Base-by-base conservation (phyloP, 2,888 invertebrate species). In the Drosophila aldrichi region DNA sequence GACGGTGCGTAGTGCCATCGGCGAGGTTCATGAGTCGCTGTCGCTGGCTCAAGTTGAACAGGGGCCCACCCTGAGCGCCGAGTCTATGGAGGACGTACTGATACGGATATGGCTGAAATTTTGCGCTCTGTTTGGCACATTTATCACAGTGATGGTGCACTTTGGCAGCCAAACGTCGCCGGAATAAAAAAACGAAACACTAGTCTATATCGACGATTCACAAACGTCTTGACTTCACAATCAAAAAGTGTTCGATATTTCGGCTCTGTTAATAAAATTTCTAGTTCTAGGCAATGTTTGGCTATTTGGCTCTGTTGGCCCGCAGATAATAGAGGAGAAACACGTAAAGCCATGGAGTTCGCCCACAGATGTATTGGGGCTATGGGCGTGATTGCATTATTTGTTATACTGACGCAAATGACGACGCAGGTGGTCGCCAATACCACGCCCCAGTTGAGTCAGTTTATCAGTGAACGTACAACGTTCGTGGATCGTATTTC, bases 391-490 rank as follows among this genome's bases (percentile, higher is more conserved):
- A 6, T 64, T 10, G 41, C 64, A 12, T 38, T 67, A 14, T 12
- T 32, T 4, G 18, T 64, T 9, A 0, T 3, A 2, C 10, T 67
- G 1, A 22, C 25, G 14, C 64, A 67, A 20, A 12, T 12, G 10
- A 18, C 56, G 22, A 12, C 64, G 2, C 64, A 51, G 34, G 43
- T 67, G 41, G 22, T 67, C 10, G 51, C 44, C 3, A 56, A 32
- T 18, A 12, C 34, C 10, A 14, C 56, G 32, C 2, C 12, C 16
- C 18, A 18, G 6, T 1, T 63, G 8, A 22, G 49, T 8, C 8
- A 43, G 1, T 4, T 43, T 7, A 16, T 66, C n/a, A 18, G n/a
- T 1, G 3, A 29, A 0, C 41, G 63, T 18, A n/a, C 40, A 2
- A n/a, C 12, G 1, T 5, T 9, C 0, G 5, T 43, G 12, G 16